Evolutionary conservation across 2,113 vertebrate species (phyloP).

Genomic region (Epinephelus cyanopodus): DNA sequence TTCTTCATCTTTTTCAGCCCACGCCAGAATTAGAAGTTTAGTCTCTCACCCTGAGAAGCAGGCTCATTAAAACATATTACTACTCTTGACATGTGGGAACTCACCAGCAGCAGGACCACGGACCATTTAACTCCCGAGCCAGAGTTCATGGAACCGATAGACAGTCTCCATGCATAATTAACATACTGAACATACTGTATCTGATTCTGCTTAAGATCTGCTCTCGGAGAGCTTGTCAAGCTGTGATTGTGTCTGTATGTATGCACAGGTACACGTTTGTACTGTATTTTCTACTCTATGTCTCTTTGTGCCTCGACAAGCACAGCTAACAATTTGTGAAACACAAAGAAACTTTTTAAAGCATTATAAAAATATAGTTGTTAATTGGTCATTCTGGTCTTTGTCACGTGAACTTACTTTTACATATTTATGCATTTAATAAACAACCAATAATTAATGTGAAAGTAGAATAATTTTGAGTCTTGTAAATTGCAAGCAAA

Average conservation of each 20-base stretch:
- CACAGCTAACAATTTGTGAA: not conserved
- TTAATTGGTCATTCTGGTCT: not conserved
- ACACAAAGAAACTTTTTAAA: not conserved
- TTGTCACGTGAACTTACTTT: not conserved
- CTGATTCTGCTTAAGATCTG: conserved; percentile 4
- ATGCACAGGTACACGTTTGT: conserved; percentile 1
- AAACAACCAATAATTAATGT: not conserved
- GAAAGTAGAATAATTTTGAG: not conserved
- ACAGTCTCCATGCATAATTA: conserved; percentile 60
- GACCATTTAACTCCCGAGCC: conserved; percentile 55
- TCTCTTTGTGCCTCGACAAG: not conserved
- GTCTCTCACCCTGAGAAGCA: conserved; percentile 42
- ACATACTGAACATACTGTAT: conserved; percentile 33
- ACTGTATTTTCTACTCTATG: not conserved
- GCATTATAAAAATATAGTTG: not conserved
- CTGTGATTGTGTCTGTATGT: not conserved
- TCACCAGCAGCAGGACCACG: conserved; percentile 47
- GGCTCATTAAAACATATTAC: conserved; percentile 71
- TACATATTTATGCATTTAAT: not conserved
- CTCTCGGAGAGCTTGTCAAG: not conserved
- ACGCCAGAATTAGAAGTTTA: conserved; percentile 52
- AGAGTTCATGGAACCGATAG: conserved; percentile 51
- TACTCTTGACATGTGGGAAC: conserved; percentile 45
- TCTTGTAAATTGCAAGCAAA: not conserved
- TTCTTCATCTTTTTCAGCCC: conserved; percentile 48